Evolutionary conservation across 2,113 vertebrate species (phyloP), one percentile per base, ranked within the genome.

Genomic region (Heloderma charlesbogerti): DNA sequence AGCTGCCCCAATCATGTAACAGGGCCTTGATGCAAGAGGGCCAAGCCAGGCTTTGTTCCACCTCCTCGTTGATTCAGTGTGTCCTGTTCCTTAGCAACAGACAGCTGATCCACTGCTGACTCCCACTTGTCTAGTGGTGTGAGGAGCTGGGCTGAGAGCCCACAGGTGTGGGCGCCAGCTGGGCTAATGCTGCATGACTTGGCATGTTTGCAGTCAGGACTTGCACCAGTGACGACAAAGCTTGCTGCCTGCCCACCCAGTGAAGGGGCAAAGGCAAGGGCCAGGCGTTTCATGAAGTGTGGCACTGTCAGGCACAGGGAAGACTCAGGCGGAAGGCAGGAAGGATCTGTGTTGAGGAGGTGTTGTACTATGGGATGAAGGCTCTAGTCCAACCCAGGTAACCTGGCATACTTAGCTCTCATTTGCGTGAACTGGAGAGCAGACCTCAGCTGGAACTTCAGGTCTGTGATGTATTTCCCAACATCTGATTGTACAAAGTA

Each of bases 61-160:
- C 31, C 72, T 37, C 37, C 40, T 45, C 40, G 29, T 84, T 77
- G 40, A 37, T 66, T 51, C 83, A 57, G 15, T 13, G 6, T 1
- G 27, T 34, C 63, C 51, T 78, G 6, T 34, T 22, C 6, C 37
- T 60, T 89, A 54, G 79, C 18, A 91, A 48, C 43, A 22, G n/a
- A 48, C 43, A 77, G 85, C 74, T 66, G 60, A 78, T 37, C 43
- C 27, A 43, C 31, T 54, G 74, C 45, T 22, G 34, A 77, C 77
- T 80, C 63, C 31, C 43, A 48, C 57, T 77, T 31, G n/a, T 16
- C 57, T 29, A 43, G 1, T 75, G 71, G 71, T 13, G 45, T 80
- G 91, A 88, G 74, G 40, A 7, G 77, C 37, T 81, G 75, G 91
- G 83, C 77, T 54, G 22, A 45, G 54, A 51, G 80, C 71, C 86